A percentile compares a stretch with the other conserved stretches of the same genome.
These are phyloP conservation scores for Anguilla marmorata DNA, from an alignment of 2,797 vertebrate species.

Conservation along the genomic window DNA sequence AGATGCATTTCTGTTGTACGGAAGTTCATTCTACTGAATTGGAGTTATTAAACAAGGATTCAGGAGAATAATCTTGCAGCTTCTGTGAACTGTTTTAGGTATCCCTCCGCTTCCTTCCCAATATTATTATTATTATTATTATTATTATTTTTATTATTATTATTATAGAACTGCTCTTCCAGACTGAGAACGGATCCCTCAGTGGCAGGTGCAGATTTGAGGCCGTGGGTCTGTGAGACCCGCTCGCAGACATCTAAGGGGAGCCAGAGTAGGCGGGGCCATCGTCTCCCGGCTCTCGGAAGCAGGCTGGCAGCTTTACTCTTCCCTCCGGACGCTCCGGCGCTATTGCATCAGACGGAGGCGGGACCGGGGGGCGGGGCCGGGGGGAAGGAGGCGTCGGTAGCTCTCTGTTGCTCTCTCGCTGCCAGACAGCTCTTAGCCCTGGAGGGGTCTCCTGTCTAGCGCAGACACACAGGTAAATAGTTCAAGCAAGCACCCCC, in stretches of 20 bases:
- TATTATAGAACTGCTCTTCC: background rate
- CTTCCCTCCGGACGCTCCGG: conserved; percentile 4
- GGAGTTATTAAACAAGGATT: no score
- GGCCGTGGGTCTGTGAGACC: background rate
- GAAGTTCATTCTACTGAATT: no score
- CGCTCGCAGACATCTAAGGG: background rate
- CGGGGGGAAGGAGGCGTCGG: background rate
- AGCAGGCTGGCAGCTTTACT: conserved; percentile 1
- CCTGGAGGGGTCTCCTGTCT: background rate
- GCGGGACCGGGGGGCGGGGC: background rate
- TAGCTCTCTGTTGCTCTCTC: background rate
- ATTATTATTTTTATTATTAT: background rate
- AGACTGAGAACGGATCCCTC: background rate
- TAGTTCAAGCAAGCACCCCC: background rate
- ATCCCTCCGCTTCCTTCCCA: no score
- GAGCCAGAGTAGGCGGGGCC: background rate
- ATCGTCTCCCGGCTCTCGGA: background rate
- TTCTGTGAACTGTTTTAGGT: no score
- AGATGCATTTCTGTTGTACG: no score
- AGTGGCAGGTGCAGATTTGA: background rate
- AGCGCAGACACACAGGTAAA: background rate
- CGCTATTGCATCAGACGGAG: conserved; percentile 32
- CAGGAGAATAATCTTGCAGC: no score
- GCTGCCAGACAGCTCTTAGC: background rate
- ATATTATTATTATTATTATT: background rate